Evolutionary conservation across 2,888 invertebrate species (phyloP).

Genomic region (Schizotus pectinicornis): DNA sequence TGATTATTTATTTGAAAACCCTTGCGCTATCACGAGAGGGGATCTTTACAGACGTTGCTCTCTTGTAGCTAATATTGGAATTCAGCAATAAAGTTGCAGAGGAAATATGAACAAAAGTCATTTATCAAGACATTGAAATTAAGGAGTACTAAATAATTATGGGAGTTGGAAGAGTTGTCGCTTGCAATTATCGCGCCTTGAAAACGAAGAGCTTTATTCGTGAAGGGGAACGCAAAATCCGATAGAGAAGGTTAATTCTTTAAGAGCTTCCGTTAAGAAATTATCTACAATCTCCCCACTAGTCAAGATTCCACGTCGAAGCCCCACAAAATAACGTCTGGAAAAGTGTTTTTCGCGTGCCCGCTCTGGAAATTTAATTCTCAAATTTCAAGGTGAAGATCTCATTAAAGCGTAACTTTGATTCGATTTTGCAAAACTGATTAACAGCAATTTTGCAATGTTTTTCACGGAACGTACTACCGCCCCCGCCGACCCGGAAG

Average conservation of each 20-base stretch:
- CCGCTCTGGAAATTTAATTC: constrained; percentile 20
- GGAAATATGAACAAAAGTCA: constrained; percentile 1
- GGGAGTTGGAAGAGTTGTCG: constrained; percentile 12
- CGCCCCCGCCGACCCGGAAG: neutral
- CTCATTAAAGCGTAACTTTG: constrained; percentile 17
- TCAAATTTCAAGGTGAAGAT: constrained; percentile 22
- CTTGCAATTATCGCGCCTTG: constrained; percentile 16
- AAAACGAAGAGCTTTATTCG: constrained; percentile 26
- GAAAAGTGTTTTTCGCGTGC: constrained; percentile 28
- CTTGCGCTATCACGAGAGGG: constrained; percentile 30
- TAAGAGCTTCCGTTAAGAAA: constrained; percentile 39
- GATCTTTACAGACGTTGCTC: constrained; percentile 27
- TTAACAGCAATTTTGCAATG: neutral
- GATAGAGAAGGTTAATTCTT: constrained; percentile 40
- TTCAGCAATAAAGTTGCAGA: neutral
- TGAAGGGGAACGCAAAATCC: constrained; percentile 33
- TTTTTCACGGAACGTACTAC: neutral
- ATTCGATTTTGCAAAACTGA: constrained; percentile 3
- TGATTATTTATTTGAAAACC: constrained; percentile 37
- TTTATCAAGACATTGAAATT: constrained; percentile 2
- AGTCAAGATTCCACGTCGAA: constrained; percentile 25
- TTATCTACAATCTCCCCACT: constrained; percentile 36
- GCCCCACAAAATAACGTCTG: constrained; percentile 16
- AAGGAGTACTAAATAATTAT: constrained; percentile 13
- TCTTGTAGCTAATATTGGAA: constrained; percentile 5